phyloP scores from a whole-genome alignment of 2,797 vertebrate species.

The Rhodeus uyekii region DNA sequence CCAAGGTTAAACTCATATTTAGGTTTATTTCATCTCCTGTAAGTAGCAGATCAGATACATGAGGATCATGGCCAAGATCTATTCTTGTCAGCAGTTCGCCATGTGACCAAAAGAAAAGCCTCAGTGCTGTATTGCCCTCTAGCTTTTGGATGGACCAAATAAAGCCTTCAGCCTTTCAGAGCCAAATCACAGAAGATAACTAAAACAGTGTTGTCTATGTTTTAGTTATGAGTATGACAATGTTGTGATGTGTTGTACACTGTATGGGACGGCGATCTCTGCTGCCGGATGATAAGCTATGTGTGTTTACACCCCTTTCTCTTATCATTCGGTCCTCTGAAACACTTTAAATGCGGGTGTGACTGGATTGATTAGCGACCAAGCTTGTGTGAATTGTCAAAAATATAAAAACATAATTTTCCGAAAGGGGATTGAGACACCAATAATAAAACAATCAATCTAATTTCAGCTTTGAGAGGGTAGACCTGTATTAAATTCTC shows the following conservation, averaged over 20 bases:
- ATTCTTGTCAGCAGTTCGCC: conserved; percentile 32
- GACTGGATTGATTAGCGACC: neutral
- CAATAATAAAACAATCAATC: no score
- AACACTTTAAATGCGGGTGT: neutral
- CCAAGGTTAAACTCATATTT: neutral
- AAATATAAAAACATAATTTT: neutral
- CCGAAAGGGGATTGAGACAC: no score
- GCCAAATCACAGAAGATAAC: conserved; percentile 1
- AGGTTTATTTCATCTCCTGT: neutral
- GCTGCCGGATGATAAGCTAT: conserved; percentile 37
- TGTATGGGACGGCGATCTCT: neutral
- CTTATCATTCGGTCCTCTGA: conserved; percentile 21
- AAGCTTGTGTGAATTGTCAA: neutral
- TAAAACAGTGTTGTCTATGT: neutral
- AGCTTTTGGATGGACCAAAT: neutral
- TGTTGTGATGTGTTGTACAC: neutral
- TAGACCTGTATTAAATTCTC: no score
- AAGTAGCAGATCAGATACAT: neutral
- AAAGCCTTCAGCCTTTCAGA: neutral
- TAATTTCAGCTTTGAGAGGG: neutral
- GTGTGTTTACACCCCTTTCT: conserved; percentile 2
- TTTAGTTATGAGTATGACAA: neutral
- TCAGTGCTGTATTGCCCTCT: neutral
- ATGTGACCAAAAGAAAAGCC: conserved; percentile 23
- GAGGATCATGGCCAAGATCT: conserved; percentile 24